A percentile compares a stretch with the other conserved stretches of the same genome.
These are phyloP conservation scores for Poecilobothrus nobilitatus DNA, from an alignment of 2,888 invertebrate species.

Conservation along the genomic window DNA sequence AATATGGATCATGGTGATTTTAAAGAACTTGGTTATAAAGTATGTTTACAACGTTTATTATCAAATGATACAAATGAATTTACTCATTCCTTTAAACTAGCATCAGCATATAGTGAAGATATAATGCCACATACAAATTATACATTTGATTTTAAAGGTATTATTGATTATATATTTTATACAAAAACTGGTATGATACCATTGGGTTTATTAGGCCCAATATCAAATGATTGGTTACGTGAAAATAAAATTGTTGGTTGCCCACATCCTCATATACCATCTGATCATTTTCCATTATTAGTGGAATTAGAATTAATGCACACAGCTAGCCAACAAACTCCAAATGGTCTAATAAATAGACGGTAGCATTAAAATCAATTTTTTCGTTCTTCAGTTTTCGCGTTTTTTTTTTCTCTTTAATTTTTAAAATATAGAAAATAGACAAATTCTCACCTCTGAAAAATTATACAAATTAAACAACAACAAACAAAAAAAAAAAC, in stretches of 20 bases:
- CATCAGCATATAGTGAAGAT: constrained; percentile 89
- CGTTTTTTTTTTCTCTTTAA: background rate
- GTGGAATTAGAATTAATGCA: constrained; percentile 86
- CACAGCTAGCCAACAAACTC: constrained; percentile 56
- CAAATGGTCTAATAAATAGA: constrained; percentile 74
- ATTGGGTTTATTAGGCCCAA: constrained; percentile 85
- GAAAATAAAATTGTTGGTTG: constrained; percentile 97
- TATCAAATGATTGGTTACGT: constrained; percentile 86
- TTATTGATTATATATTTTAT: constrained; percentile 99
- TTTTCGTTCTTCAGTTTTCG: constrained; percentile 12
- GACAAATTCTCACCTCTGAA: background rate
- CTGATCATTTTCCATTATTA: constrained; percentile 87
- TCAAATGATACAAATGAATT: constrained; percentile 83
- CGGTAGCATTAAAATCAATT: constrained; percentile 60
- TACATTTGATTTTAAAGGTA: constrained; percentile 98
- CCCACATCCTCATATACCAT: constrained; percentile 95
- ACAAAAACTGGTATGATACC: constrained; percentile 93
- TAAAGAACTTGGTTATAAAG: constrained; percentile 89
- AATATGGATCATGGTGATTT: constrained; percentile 90
- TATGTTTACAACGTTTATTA: constrained; percentile 80
- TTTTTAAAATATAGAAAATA: background rate
- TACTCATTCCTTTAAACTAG: constrained; percentile 92
- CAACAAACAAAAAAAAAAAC: background rate
- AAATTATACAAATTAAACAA: background rate
- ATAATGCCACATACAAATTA: constrained; percentile 98